A percentile compares a stretch with the other conserved stretches of the same genome.
These are phyloP conservation scores for Myocastor coypus DNA, from an alignment of 2,113 vertebrate genomes.

Conservation along the genomic window DNA sequence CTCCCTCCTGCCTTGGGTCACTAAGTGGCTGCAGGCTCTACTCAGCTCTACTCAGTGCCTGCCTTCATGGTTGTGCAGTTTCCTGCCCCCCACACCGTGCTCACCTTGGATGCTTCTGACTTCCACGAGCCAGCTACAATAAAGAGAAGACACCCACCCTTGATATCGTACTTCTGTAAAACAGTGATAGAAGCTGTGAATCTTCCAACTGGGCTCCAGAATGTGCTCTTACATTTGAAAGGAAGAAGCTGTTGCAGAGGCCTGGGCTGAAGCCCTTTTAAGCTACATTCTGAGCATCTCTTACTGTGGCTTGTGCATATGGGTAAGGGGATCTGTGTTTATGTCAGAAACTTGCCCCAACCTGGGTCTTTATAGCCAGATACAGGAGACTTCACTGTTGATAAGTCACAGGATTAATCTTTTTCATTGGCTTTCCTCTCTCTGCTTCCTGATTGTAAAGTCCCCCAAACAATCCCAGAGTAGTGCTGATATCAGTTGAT, in stretches of 20 bases:
- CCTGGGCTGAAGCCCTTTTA: background rate
- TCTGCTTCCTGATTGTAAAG: background rate
- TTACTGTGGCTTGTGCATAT: background rate
- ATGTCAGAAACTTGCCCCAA: background rate
- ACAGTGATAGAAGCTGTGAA: background rate
- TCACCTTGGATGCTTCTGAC: background rate
- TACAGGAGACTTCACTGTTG: background rate
- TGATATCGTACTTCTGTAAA: conserved; percentile 22
- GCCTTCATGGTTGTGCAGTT: no score
- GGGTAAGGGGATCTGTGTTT: background rate
- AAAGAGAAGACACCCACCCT: background rate
- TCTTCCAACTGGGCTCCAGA: background rate
- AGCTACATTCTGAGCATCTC: background rate
- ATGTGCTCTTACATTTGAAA: background rate
- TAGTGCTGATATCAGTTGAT: background rate
- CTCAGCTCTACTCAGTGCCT: background rate
- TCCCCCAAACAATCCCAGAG: background rate
- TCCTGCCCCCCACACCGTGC: no score
- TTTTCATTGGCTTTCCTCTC: background rate
- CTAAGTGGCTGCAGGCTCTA: background rate
- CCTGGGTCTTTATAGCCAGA: background rate
- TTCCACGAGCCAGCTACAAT: background rate
- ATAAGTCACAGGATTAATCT: background rate
- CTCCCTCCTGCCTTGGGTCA: background rate
- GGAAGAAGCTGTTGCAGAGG: background rate